These are phyloP conservation scores for Petroica traversi DNA, from an alignment of 2,113 vertebrate species.

Conservation along the genomic window DNA sequence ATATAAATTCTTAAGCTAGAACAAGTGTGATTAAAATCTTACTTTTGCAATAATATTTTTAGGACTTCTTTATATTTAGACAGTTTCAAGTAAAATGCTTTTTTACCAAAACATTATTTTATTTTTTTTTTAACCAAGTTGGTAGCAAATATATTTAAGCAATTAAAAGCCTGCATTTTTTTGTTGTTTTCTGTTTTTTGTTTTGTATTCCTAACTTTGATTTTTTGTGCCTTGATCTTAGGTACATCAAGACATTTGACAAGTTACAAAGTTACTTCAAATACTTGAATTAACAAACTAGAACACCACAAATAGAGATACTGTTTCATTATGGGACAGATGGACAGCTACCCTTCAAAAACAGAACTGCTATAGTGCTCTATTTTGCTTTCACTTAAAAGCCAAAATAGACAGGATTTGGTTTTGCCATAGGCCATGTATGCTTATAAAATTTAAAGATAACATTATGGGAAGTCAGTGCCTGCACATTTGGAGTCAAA, in stretches of 20 bases:
- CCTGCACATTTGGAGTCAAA: background rate
- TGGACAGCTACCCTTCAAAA: background rate
- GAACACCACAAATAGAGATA: background rate
- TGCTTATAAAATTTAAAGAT: background rate
- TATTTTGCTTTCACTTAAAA: background rate
- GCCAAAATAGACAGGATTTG: background rate
- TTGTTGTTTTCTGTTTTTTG: background rate
- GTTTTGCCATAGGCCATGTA: background rate
- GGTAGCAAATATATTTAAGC: background rate
- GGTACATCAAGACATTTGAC: background rate
- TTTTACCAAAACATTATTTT: background rate
- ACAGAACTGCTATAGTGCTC: fast-evolving
- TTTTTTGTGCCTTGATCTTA: background rate
- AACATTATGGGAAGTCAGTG: background rate
- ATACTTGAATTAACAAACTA: background rate
- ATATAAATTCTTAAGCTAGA: background rate
- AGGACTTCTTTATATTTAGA: background rate
- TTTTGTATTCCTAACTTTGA: background rate
- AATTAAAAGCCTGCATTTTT: background rate
- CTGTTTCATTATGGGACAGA: background rate
- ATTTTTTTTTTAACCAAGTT: background rate
- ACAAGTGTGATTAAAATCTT: background rate
- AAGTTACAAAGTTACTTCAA: background rate
- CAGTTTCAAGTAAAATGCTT: background rate
- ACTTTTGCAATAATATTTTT: background rate